phyloP scores from a whole-genome alignment of 2,888 invertebrate species.

The Xestia sexstrigata region DNA sequence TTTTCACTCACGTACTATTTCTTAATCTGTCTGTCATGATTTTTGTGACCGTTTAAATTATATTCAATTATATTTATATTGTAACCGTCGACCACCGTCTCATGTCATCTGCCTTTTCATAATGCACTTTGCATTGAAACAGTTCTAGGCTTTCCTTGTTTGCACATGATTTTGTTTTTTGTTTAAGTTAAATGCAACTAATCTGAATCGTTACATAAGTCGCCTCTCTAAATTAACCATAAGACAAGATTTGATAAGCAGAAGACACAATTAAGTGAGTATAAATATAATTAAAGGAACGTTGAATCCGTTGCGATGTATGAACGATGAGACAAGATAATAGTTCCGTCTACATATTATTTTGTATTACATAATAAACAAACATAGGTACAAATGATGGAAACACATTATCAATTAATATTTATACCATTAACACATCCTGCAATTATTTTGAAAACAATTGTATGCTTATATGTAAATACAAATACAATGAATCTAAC shows the following conservation, averaged over 20 bases:
- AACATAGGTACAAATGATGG: slow-evolving; percentile 6
- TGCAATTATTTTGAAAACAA: slow-evolving; percentile 2
- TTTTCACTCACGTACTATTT: slow-evolving; percentile 82
- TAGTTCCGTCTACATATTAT: slow-evolving; percentile 12
- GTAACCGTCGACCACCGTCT: slow-evolving; percentile 8
- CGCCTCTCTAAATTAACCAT: not conserved
- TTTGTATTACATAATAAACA: slow-evolving; percentile 18
- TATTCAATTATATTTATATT: slow-evolving; percentile 49
- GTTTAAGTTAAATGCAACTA: not conserved
- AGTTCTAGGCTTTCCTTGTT: slow-evolving; percentile 23
- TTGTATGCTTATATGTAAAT: not conserved
- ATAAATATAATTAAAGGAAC: not conserved
- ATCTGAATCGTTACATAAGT: slow-evolving; percentile 12
- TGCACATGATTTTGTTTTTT: slow-evolving; percentile 4
- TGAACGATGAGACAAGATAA: slow-evolving; percentile 17
- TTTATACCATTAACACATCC: not conserved
- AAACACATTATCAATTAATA: slow-evolving; percentile 20
- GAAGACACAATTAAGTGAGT: not conserved
- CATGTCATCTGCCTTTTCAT: slow-evolving; percentile 17
- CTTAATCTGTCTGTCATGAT: slow-evolving; percentile 73
- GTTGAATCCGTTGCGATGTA: slow-evolving; percentile 9
- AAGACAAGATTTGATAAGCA: slow-evolving; percentile 9
- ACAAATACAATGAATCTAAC: not conserved
- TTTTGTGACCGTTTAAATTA: slow-evolving; percentile 59
- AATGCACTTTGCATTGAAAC: slow-evolving; percentile 14